Percentiles rank a stretch among this genome's conserved stretches.
Evolutionary conservation across 2,797 vertebrate genomes (phyloP).

Genomic region (Danionella dracula): DNA sequence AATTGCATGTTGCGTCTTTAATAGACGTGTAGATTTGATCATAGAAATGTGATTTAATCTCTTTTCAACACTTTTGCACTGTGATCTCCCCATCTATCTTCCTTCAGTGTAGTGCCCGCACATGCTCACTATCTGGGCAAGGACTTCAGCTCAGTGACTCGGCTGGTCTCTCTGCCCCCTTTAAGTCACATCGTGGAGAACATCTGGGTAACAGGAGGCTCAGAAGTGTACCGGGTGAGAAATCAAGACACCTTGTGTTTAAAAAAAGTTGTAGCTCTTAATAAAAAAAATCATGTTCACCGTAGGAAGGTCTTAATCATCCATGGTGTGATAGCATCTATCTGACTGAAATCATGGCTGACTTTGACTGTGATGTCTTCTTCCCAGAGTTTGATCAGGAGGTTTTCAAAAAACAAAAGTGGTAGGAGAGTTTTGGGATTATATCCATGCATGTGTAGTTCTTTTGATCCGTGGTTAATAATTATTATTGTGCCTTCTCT

Average conservation of each 20-base stretch:
- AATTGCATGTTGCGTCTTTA: too few species aligned
- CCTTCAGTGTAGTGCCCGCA: conserved; percentile 61
- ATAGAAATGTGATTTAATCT: background rate
- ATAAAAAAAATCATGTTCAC: background rate
- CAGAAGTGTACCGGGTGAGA: conserved; percentile 64
- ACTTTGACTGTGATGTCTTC: conserved; percentile 74
- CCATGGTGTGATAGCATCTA: conserved; percentile 75
- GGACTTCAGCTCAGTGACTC: conserved; percentile 59
- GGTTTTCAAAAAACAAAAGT: conserved; percentile 61
- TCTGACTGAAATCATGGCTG: conserved; percentile 72
- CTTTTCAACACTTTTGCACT: too few species aligned
- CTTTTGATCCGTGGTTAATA: too few species aligned
- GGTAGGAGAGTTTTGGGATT: conserved; percentile 49
- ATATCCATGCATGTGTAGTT: background rate
- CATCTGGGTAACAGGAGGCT: conserved; percentile 74
- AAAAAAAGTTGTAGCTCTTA: background rate
- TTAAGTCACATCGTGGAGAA: conserved; percentile 68
- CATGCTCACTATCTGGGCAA: conserved; percentile 64
- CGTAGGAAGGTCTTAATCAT: conserved; percentile 68
- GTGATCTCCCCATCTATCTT: background rate
- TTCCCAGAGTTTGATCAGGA: conserved; percentile 71
- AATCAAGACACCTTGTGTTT: background rate
- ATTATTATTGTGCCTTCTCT: background rate
- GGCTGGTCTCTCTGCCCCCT: conserved; percentile 49
- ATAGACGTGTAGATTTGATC: background rate